These are phyloP conservation scores for Euthynnus affinis DNA, from an alignment of 2,797 vertebrate genomes.

Conservation along the genomic window DNA sequence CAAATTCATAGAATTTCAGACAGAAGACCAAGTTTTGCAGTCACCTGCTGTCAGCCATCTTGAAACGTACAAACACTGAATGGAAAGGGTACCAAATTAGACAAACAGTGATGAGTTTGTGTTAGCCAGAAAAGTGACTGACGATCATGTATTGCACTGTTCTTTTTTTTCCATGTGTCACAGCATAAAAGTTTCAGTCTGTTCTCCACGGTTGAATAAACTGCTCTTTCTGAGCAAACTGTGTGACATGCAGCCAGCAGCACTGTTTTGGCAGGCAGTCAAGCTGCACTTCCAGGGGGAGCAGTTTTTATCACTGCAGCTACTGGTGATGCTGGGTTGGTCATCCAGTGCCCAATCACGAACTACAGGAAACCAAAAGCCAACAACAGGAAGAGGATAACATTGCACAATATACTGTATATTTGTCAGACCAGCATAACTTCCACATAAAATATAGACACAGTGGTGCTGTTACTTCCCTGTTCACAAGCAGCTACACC, in stretches of 20 bases:
- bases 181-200: neutral
- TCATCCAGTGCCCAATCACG: no score
- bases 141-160: neutral
- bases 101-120: neutral
- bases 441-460: neutral
- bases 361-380: no score
- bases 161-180: neutral
- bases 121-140: neutral
- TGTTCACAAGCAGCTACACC: neutral
- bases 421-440: neutral
- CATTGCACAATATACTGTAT: neutral
- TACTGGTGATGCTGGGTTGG: neutral
- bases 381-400: neutral
- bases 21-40: neutral
- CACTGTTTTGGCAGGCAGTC: neutral
- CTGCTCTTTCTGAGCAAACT: neutral
- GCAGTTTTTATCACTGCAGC: no score
- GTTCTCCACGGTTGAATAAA: constrained; percentile 3
- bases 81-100: neutral
- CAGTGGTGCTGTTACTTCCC: neutral
- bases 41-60: neutral
- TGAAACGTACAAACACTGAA: neutral
- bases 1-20: no score
- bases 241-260: neutral
- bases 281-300: no score